Conservation (phyloP, 2,888 invertebrate species). For the Stenodema calcarata region DNA sequence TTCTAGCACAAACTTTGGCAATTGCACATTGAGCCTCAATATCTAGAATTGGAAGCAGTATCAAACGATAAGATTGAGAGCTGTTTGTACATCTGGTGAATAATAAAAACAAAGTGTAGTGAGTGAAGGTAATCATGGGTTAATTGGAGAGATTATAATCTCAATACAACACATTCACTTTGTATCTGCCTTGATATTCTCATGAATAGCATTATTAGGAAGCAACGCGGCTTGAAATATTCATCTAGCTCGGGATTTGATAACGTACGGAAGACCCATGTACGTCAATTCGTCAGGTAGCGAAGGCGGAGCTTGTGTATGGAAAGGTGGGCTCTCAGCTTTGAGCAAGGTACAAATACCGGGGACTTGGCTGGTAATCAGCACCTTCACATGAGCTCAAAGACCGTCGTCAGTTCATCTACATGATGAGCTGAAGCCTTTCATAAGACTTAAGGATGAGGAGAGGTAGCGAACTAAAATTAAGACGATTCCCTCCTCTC, state of each 20-base stretch:
- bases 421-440: slow-evolving; percentile 23
- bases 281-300: background rate
- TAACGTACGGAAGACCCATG: background rate
- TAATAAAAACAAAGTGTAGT: too few relatives aligned
- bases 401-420: slow-evolving; percentile 23
- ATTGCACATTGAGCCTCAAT: too few relatives aligned
- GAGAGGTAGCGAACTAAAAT: background rate
- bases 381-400: slow-evolving; percentile 11
- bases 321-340: background rate
- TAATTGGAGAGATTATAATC: background rate
- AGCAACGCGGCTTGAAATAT: background rate
- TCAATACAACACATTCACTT: background rate
- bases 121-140: too few relatives aligned
- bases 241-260: background rate
- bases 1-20: too few relatives aligned
- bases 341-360: background rate
- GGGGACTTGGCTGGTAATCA: slow-evolving; percentile 8
- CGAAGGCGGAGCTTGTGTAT: background rate
- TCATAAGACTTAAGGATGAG: background rate
- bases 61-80: too few relatives aligned
- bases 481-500: background rate
- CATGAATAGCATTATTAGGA: background rate
- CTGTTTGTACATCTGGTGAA: too few relatives aligned
- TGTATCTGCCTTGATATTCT: background rate
- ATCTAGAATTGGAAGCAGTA: too few relatives aligned